A percentile compares a stretch with the other conserved stretches of the same genome.
phyloP scores from a whole-genome alignment of 2,113 vertebrate genomes.

The Taurulus bubalis region DNA sequence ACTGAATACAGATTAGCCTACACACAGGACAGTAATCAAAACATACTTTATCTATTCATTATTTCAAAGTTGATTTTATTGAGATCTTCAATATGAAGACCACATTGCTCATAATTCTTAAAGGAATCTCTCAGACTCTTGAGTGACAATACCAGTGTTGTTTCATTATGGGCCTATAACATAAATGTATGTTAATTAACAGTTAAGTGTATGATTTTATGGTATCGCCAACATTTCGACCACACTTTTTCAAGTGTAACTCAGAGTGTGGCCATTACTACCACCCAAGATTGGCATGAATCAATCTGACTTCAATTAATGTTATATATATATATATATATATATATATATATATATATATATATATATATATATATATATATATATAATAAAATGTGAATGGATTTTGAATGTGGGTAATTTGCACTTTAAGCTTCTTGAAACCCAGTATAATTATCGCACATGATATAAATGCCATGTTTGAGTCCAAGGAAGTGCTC shows the following conservation, averaged over 20 bases:
- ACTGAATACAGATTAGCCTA: constrained; percentile 76
- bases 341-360: no score
- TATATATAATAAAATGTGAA: constrained; percentile 20
- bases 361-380: no score
- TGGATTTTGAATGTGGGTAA: background rate
- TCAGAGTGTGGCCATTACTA: background rate
- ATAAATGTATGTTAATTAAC: background rate
- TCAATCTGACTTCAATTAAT: background rate
- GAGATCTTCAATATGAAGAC: constrained; percentile 84
- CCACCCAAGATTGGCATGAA: background rate
- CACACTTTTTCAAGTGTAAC: background rate
- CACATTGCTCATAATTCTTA: constrained; percentile 41
- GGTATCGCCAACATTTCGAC: background rate
- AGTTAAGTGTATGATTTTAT: background rate
- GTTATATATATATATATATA: no score
- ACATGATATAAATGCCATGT: constrained; percentile 1
- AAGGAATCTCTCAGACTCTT: constrained; percentile 39
- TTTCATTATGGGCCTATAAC: constrained; percentile 30
- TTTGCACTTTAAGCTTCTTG: constrained; percentile 15
- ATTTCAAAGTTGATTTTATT: constrained; percentile 60
- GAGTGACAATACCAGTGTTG: constrained; percentile 51
- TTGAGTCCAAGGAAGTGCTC: background rate
- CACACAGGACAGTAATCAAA: constrained; percentile 69
- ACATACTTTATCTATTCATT: constrained; percentile 71
- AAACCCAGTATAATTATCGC: constrained; percentile 14